phyloP scores from a whole-genome alignment of 1,140 invertebrate species.

The Parapsyche elsis region DNA sequence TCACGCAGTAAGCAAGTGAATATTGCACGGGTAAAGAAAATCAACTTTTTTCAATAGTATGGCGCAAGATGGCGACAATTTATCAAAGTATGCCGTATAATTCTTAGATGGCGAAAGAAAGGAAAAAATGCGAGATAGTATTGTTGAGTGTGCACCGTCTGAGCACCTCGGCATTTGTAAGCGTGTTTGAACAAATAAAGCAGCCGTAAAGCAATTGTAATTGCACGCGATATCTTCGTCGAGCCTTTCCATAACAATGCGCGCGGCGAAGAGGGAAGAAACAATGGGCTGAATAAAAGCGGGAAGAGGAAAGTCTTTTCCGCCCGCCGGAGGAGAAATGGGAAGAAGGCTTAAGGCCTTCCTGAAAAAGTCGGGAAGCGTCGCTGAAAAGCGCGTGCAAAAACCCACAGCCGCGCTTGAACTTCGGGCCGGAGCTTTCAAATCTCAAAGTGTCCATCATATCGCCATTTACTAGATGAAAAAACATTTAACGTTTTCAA shows the following conservation, averaged over 20 bases:
- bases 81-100: no score
- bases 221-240: conserved; percentile 45
- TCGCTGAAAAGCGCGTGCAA: conserved; percentile 15
- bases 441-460: conserved; percentile 2
- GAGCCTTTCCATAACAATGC: conserved; percentile 35
- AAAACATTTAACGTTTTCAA: background rate
- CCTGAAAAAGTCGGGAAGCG: background rate
- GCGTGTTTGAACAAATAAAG: conserved; percentile 25
- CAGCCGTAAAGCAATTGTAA: conserved; percentile 46
- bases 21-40: no score
- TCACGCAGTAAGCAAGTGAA: no score
- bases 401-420: background rate
- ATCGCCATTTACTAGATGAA: conserved; percentile 26
- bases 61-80: no score
- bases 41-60: no score
- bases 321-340: conserved; percentile 15
- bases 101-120: no score
- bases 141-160: no score
- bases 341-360: conserved; percentile 13
- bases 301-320: conserved; percentile 28
- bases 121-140: no score
- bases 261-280: conserved; percentile 22
- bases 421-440: conserved; percentile 17
- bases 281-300: conserved; percentile 34
- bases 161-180: no score